phyloP scores from a whole-genome alignment of 2,113 vertebrate genomes.

The Puffinus mauretanicus region DNA sequence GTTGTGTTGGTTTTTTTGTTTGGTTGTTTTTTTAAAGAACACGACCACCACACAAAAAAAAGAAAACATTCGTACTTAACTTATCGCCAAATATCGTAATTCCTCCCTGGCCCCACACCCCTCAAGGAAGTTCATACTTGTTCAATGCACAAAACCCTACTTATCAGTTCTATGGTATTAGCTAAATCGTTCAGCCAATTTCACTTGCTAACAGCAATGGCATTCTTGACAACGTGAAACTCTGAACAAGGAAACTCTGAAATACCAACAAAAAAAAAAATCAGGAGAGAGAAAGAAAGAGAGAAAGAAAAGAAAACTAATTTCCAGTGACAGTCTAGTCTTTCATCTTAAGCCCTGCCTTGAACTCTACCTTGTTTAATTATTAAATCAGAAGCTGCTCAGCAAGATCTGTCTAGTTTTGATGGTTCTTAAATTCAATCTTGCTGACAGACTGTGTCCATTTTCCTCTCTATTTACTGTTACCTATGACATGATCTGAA shows the following conservation, averaged over 20 bases:
- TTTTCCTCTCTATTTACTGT: constrained; percentile 75
- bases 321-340: constrained; percentile 82
- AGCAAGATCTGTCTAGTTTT: constrained; percentile 79
- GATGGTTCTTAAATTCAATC: constrained; percentile 85
- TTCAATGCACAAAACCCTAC: not conserved
- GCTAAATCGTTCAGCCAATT: not conserved
- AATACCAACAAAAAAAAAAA: constrained; percentile 63
- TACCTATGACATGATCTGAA: constrained; percentile 74
- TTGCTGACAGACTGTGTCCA: constrained; percentile 86
- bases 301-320: constrained; percentile 69
- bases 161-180: not conserved
- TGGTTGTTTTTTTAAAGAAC: not conserved
- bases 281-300: not conserved
- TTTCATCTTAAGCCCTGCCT: constrained; percentile 83
- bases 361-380: constrained; percentile 87
- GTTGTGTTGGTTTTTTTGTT: not conserved
- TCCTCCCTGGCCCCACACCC: not conserved
- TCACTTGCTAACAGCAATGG: not conserved
- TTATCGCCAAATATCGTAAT: not conserved
- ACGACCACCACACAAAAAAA: not conserved
- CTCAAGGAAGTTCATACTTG: not conserved
- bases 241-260: constrained; percentile 60
- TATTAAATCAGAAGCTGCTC: constrained; percentile 83
- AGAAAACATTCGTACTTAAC: not conserved
- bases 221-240: constrained; percentile 58